Evolutionary conservation across 2,888 invertebrate genomes (phyloP), one percentile per base, ranked within the genome.

Genomic region (Platerodrilus igneus): DNA sequence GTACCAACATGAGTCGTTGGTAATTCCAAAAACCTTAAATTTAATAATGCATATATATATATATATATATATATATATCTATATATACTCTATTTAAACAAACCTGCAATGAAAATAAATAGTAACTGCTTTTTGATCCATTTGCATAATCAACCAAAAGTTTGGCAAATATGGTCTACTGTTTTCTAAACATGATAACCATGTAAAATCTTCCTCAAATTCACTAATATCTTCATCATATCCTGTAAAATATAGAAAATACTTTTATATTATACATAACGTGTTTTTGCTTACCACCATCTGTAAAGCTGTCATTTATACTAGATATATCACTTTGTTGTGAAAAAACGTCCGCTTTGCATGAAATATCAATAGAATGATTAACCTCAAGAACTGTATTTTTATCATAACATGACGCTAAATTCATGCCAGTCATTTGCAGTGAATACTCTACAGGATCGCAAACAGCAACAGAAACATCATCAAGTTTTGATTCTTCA

Each of bases 51-150:
- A n/a, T n/a, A n/a, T n/a, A n/a, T n/a, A n/a, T n/a, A n/a, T n/a
- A n/a, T n/a, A n/a, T n/a, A n/a, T n/a, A n/a, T n/a, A n/a, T n/a
- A n/a, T n/a, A n/a, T n/a, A n/a, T n/a, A n/a, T n/a, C n/a, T n/a
- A n/a, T n/a, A n/a, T 32, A 25, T 19, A n/a, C 18, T 17, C 8
- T 31, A 22, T 4, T 31, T 21, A 32, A 29, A 52, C 42, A 41
- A 58, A 76, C 75, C 81, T 76, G 67, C 79, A 79, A 51, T 84
- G 84, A 59, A 82, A 83, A 60, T 77, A 83, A 11, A 81, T 69
- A 23, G 75, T 74, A 4, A 83, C 80, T 36, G 71, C 66, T 49
- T 75, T 73, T 15, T 65, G 64, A 37, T 75, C 72, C 5, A 83
- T 69, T 51, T 73, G 73, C 61, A 83, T 70, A 40, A 84, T 78